Conservation (phyloP, 2,888 invertebrate genomes). For the Drosophila austrosaltans region DNA sequence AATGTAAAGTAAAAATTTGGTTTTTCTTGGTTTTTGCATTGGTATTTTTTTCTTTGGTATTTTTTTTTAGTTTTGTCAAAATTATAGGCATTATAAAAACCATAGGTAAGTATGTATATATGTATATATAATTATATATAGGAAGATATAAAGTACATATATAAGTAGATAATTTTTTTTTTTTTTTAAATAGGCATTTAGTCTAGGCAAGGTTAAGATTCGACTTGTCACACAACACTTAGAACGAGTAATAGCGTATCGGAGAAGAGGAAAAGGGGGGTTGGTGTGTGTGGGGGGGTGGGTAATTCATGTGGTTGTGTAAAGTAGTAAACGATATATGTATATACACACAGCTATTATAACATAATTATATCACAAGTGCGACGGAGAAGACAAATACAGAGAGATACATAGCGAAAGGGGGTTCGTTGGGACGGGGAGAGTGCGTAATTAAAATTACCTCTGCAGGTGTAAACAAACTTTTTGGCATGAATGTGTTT, state of each 20-base stretch:
- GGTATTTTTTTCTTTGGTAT: constrained; percentile 33
- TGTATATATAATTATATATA: constrained; percentile 34
- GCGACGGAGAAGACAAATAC: constrained; percentile 21
- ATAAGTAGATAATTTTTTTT: constrained; percentile 17
- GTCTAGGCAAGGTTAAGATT: constrained; percentile 9
- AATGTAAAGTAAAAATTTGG: constrained; percentile 81
- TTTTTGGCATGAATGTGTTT: constrained; percentile 15
- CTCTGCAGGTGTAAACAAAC: constrained; percentile 23
- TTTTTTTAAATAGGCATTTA: constrained; percentile 38
- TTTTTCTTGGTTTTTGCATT: constrained; percentile 54
- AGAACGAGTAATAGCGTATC: constrained; percentile 60
- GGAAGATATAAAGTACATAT: constrained; percentile 22
- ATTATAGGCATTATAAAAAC: constrained; percentile 49
- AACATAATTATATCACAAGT: constrained; percentile 15
- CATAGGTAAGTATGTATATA: constrained; percentile 44
- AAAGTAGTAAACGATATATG: constrained; percentile 35
- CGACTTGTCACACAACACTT: constrained; percentile 67
- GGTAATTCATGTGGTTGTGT: not conserved
- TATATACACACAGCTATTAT: constrained; percentile 24
- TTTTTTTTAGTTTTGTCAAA: constrained; percentile 40
- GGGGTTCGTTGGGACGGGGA: not conserved
- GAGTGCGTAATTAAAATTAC: not conserved
- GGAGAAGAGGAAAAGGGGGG: not conserved
- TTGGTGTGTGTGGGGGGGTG: no score
- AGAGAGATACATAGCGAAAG: constrained; percentile 5